A percentile compares a stretch with the other conserved stretches of the same genome.
These are phyloP conservation scores for Metridium senile DNA, from an alignment of 92 coral and sea anemone genomes.

Conservation along the genomic window DNA sequence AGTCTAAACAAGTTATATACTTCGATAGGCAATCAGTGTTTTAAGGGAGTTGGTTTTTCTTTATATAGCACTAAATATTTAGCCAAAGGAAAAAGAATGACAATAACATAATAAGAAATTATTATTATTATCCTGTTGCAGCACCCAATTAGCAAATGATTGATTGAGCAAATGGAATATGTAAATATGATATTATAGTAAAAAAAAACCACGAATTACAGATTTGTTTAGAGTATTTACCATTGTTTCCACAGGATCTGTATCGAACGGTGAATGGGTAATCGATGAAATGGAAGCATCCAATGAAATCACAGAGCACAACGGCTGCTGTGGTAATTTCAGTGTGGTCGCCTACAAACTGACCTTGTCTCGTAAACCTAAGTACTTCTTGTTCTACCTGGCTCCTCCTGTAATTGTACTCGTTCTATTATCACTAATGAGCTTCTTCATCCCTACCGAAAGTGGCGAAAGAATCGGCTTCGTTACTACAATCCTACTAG, in stretches of 20 bases:
- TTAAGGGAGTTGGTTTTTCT: too few species aligned
- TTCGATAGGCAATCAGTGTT: too few species aligned
- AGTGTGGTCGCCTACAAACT: constrained; percentile 33
- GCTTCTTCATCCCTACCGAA: constrained; percentile 69
- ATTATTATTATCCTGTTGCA: too few species aligned
- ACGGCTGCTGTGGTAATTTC: constrained; percentile 51
- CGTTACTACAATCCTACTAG: constrained; percentile 70
- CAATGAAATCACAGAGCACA: constrained; percentile 22
- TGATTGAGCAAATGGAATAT: too few species aligned
- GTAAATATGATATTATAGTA: too few species aligned
- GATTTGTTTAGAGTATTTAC: neutral
- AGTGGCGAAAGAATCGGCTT: constrained; percentile 79
- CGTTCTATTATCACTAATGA: constrained; percentile 39
- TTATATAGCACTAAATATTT: too few species aligned
- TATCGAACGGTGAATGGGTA: constrained; percentile 66
- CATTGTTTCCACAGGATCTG: constrained; percentile 15
- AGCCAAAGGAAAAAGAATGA: too few species aligned
- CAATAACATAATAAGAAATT: too few species aligned
- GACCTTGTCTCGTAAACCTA: constrained; percentile 46
- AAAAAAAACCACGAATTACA: neutral
- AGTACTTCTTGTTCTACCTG: constrained; percentile 53
- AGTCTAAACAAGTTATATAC: too few species aligned
- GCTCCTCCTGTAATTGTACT: constrained; percentile 53
- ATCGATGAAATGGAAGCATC: constrained; percentile 20
- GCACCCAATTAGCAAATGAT: too few species aligned